Percentiles rank a stretch among this genome's conserved stretches.
Evolutionary conservation across 2,113 vertebrate species (phyloP).

Genomic region (Sardina pilchardus): DNA sequence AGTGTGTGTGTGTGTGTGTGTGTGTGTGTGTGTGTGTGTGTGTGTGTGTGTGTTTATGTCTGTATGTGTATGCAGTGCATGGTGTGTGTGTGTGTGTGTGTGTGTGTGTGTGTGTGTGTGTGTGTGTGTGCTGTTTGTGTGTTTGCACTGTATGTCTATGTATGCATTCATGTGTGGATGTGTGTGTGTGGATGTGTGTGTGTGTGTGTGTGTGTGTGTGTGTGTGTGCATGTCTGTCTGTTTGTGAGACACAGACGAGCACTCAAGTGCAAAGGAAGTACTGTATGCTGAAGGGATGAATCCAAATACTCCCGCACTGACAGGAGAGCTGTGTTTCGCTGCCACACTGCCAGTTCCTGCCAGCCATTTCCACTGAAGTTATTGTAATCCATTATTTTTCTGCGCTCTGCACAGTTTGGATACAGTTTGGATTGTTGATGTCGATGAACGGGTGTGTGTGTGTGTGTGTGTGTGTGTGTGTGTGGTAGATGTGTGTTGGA

Average conservation of each 20-base stretch:
- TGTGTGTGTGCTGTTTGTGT: neutral
- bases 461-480: too few relatives aligned
- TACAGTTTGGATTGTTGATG: too few relatives aligned
- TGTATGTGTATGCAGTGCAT: neutral
- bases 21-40: slow-evolving; percentile 8
- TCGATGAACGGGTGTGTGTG: too few relatives aligned
- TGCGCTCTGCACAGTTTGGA: too few relatives aligned
- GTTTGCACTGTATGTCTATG: neutral
- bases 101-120: neutral
- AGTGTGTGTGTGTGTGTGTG: slow-evolving; percentile 9
- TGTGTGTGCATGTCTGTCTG: neutral
- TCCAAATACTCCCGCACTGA: too few relatives aligned
- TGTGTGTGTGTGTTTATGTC: neutral
- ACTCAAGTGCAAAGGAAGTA: too few relatives aligned
- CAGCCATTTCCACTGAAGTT: too few relatives aligned
- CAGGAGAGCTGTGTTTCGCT: too few relatives aligned
- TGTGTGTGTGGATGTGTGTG: neutral
- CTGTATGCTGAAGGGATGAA: too few relatives aligned
- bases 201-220: neutral
- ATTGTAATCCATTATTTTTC: too few relatives aligned
- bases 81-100: neutral
- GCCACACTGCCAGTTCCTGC: too few relatives aligned
- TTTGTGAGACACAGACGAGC: neutral
- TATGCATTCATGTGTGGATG: neutral
- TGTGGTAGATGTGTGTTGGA: too few relatives aligned